Percentiles rank a stretch among this genome's conserved stretches.
Conservation (phyloP, 2,888 invertebrate genomes). For the Elmis aenea region DNA sequence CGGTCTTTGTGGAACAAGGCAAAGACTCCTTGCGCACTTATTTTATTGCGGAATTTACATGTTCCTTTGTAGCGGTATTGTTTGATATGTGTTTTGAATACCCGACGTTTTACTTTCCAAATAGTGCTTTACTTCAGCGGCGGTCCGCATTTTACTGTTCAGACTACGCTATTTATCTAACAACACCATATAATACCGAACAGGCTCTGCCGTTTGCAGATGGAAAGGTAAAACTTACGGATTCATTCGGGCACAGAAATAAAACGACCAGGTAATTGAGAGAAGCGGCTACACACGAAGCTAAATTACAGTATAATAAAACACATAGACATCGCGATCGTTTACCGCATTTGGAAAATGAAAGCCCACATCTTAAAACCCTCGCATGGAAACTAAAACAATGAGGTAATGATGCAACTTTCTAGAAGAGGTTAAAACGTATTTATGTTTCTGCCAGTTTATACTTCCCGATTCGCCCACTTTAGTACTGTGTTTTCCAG, state of each 20-base stretch:
- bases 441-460: neutral
- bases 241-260: slow-evolving; percentile 4
- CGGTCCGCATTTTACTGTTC: slow-evolving; percentile 3
- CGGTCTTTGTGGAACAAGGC: slow-evolving; percentile 2
- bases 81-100: slow-evolving; percentile 23
- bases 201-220: slow-evolving; percentile 5
- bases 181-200: slow-evolving; percentile 4
- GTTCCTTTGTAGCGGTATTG: slow-evolving; percentile 18
- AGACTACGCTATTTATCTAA: slow-evolving; percentile 4
- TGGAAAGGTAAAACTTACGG: slow-evolving; percentile 7
- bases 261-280: slow-evolving; percentile 5
- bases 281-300: slow-evolving; percentile 4
- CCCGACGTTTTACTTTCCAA: slow-evolving; percentile 17
- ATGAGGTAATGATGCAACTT: neutral
- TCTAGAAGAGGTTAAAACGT: neutral
- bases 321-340: slow-evolving; percentile 1
- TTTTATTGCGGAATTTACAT: slow-evolving; percentile 15
- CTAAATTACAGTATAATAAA: slow-evolving; percentile 3
- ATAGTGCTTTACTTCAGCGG: slow-evolving; percentile 10
- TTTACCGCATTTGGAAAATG: slow-evolving; percentile 6
- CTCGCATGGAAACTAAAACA: neutral
- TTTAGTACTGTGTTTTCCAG: too few species aligned
- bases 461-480: too few species aligned
- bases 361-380: slow-evolving; percentile 2
- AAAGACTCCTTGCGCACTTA: slow-evolving; percentile 15